Conservation (phyloP, 2,113 vertebrate genomes). For the Oplegnathus fasciatus region DNA sequence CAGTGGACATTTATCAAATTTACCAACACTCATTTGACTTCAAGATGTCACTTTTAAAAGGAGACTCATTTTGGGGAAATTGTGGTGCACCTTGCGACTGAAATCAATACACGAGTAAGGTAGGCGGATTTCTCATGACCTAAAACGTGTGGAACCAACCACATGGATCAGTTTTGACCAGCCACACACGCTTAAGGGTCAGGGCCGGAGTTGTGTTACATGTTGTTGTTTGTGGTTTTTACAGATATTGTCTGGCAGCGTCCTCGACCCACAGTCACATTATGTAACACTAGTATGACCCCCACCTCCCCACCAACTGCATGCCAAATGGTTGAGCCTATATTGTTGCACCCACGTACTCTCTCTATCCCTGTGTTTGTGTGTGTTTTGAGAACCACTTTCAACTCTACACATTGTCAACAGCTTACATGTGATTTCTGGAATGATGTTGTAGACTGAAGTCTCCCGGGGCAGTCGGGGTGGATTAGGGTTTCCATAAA, state of each 20-base stretch:
- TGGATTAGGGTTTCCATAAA: slow-evolving; percentile 64
- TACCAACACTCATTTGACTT: not conserved
- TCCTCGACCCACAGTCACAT: slow-evolving; percentile 5
- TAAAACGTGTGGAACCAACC: slow-evolving; percentile 6
- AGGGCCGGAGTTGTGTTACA: slow-evolving; percentile 4
- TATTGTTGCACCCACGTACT: not conserved
- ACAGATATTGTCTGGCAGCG: slow-evolving; percentile 2
- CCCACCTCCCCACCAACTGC: too few species aligned
- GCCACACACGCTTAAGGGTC: not conserved
- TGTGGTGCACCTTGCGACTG: not conserved
- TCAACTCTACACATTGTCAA: slow-evolving; percentile 9
- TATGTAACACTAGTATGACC: not conserved
- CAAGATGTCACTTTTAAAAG: not conserved
- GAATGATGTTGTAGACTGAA: slow-evolving; percentile 2
- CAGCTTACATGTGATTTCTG: slow-evolving; percentile 34
- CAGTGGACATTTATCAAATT: not conserved
- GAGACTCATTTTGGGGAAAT: not conserved
- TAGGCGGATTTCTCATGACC: not conserved
- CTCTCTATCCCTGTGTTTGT: not conserved
- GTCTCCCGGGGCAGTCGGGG: slow-evolving; percentile 32
- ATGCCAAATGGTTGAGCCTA: not conserved
- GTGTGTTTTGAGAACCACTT: slow-evolving; percentile 16
- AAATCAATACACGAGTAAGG: not conserved
- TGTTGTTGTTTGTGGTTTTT: slow-evolving; percentile 16
- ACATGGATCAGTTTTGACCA: slow-evolving; percentile 12